phyloP scores from a whole-genome alignment of 2,113 vertebrate genomes.

The Mugil cephalus region DNA sequence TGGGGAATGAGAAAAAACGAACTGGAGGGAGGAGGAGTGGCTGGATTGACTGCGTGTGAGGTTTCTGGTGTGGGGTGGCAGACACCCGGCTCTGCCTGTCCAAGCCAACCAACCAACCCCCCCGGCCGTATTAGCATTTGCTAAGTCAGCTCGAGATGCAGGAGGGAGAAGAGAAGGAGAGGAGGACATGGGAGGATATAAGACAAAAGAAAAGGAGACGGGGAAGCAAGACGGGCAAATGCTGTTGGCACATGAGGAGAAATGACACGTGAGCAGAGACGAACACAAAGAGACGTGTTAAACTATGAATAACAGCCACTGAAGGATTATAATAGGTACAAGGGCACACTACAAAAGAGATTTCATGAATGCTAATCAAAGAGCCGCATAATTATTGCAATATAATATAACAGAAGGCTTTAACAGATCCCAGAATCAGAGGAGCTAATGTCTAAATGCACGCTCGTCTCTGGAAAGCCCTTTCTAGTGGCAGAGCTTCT shows the following conservation, averaged over 20 bases:
- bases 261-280: constrained; percentile 13
- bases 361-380: constrained; percentile 22
- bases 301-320: constrained; percentile 24
- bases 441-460: neutral
- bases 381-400: constrained; percentile 10
- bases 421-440: constrained; percentile 7
- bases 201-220: too few species aligned
- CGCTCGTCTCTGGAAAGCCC: constrained; percentile 6
- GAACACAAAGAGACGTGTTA: neutral
- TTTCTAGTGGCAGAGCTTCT: neutral
- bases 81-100: constrained; percentile 29
- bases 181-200: too few species aligned
- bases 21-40: constrained; percentile 59
- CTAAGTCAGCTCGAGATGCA: constrained; percentile 60
- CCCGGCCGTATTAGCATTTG: constrained; percentile 49
- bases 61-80: constrained; percentile 11
- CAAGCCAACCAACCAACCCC: neutral
- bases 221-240: neutral
- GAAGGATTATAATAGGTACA: constrained; percentile 16
- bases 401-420: constrained; percentile 2
- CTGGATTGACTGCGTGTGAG: constrained; percentile 52
- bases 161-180: constrained; percentile 10
- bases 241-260: neutral
- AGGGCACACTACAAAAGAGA: neutral
- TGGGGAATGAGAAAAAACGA: constrained; percentile 70